Evolutionary conservation across 2,113 vertebrate genomes (phyloP), one percentile per base, ranked within the genome.

Genomic region (Chamaetylas fuelleborni): DNA sequence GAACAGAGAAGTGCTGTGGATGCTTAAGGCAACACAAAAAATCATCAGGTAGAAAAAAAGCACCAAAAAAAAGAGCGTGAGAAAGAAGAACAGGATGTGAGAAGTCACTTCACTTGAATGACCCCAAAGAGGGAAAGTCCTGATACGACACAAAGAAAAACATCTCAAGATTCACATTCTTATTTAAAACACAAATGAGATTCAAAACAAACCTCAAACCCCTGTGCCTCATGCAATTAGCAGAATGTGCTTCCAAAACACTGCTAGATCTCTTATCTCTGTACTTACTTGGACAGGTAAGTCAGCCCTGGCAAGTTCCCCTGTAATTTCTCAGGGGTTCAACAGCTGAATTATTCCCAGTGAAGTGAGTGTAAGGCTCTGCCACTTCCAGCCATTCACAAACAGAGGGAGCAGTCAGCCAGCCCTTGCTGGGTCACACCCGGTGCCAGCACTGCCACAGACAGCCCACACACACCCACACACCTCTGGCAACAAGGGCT

Each of bases 81-180:
- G 90, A 95, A 91, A 87, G 80, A 91, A 86, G 69, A 89, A 77
- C n/a, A 58, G n/a, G 81, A 65, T 43, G 42, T 1, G 0, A 88
- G 33, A 78, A 93, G 42, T 50, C 28, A 40, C 62, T 66, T 77
- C 70, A 81, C 72, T 38, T 7, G 0, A 9, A 65, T 45, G 47
- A 93, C 56, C 50, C 12, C 0, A 0, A 61, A 78, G 45, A 86
- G 26, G 84, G 45, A 61, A 91, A 91, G 65, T 81, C 84, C 88
- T 70, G 72, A 53, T 43, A 81, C 0, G 0, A 79, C 20, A 43
- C 58, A 45, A 50, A 36, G n/a, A 77, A 81, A 92, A 86, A 19
- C 20, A 72, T 15, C 72, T 77, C 16, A 47, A 86, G 80, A 60
- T 56, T 78, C 50, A 81, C 9, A 0, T 0, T 5, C 61, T 60